phyloP scores from a whole-genome alignment of 2,113 vertebrate species.

The Catharus bicknelli region DNA sequence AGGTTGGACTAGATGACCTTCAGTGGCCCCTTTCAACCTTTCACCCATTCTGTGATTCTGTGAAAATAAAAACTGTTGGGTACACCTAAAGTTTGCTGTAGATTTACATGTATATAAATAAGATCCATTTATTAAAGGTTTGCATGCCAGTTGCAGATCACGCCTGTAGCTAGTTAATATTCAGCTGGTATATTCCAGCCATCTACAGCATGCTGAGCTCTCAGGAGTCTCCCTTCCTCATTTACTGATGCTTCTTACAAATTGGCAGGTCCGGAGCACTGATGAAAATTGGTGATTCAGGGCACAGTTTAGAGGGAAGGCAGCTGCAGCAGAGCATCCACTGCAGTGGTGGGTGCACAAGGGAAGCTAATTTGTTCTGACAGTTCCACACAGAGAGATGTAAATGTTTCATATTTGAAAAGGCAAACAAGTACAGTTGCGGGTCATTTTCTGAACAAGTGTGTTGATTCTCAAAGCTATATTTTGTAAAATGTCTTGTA shows the following conservation, averaged over 20 bases:
- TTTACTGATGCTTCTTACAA: neutral
- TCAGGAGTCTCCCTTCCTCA: neutral
- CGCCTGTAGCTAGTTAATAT: neutral
- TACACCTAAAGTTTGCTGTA: neutral
- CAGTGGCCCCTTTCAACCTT: neutral
- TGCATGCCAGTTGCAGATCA: neutral
- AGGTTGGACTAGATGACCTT: neutral
- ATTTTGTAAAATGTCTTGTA: neutral
- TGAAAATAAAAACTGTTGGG: neutral
- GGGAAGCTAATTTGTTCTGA: neutral
- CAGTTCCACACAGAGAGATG: neutral
- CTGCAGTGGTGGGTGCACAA: neutral
- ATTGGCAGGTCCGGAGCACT: neutral
- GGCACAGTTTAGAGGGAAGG: neutral
- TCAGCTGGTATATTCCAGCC: neutral
- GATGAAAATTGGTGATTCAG: neutral
- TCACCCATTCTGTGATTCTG: neutral
- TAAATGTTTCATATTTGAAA: neutral
- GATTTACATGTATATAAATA: neutral
- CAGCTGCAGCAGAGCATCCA: neutral
- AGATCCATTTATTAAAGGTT: neutral
- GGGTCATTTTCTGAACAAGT: neutral
- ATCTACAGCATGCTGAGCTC: neutral
- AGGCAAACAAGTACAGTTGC: neutral
- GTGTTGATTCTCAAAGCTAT: neutral